Conservation (phyloP, 2,888 invertebrate species). For the Nephrotoma guestfalica region DNA sequence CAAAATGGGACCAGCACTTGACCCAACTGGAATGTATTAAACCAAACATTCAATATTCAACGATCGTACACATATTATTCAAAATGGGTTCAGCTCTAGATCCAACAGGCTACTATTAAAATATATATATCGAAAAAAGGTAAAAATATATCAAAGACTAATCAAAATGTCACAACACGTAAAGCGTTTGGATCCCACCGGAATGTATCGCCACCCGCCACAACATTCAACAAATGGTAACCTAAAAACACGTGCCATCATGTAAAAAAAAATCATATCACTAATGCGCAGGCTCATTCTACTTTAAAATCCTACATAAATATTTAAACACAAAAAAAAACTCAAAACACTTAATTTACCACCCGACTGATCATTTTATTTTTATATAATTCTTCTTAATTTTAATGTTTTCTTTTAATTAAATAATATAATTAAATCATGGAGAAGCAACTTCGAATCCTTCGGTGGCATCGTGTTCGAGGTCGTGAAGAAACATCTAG, state of each 20-base stretch:
- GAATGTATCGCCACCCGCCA: conserved; percentile 25
- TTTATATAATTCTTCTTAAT: background rate
- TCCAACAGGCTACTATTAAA: conserved; percentile 11
- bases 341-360: background rate
- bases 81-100: conserved; percentile 4
- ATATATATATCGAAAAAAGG: background rate
- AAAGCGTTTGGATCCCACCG: conserved; percentile 27
- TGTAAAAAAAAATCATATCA: background rate
- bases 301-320: background rate
- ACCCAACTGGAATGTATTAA: conserved; percentile 30
- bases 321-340: background rate
- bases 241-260: background rate
- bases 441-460: background rate
- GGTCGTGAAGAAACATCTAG: conserved; percentile 34
- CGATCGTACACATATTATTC: background rate
- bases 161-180: conserved; percentile 1
- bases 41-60: background rate
- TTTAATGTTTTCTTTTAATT: conserved; percentile 2
- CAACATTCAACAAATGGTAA: background rate
- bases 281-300: background rate
- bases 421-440: background rate
- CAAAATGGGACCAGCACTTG: conserved; percentile 26
- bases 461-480: conserved; percentile 27
- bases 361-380: background rate
- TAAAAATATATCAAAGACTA: background rate